Conservation (phyloP, 2,113 vertebrate genomes). For the Garra rufa region DNA sequence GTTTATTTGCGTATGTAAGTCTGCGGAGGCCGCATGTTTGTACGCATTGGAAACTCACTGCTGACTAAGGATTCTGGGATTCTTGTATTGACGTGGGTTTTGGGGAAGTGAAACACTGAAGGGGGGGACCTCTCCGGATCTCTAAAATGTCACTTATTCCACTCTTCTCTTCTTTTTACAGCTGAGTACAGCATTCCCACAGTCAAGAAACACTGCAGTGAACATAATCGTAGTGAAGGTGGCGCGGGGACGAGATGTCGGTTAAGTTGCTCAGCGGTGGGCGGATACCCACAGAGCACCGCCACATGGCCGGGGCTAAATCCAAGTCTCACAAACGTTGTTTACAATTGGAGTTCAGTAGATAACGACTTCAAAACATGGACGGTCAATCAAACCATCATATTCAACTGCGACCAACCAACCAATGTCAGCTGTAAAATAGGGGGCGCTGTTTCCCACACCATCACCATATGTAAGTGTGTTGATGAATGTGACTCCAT, state of each 20-base stretch:
- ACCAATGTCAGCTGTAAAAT: conserved; percentile 46
- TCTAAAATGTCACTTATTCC: conserved; percentile 22
- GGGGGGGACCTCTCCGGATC: not conserved
- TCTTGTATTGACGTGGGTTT: conserved; percentile 1
- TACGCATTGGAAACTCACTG: conserved; percentile 4
- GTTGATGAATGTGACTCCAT: not conserved
- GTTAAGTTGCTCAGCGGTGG: conserved; percentile 41
- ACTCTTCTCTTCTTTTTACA: conserved; percentile 5
- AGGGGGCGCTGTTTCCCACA: conserved; percentile 2
- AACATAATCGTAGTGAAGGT: accelerated
- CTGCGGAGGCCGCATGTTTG: not conserved
- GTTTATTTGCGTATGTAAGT: not conserved
- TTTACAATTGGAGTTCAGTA: not conserved
- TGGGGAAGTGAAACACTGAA: conserved; percentile 32
- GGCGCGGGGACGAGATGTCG: not conserved
- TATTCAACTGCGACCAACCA: not conserved
- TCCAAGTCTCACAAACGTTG: accelerated
- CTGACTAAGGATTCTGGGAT: conserved; percentile 20
- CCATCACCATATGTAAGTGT: conserved; percentile 16
- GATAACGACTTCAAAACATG: not conserved
- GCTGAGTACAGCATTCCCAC: conserved; percentile 44
- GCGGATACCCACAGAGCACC: conserved; percentile 8
- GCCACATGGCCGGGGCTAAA: not conserved
- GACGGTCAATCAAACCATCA: conserved; percentile 30
- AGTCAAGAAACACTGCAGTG: not conserved